phyloP scores from a whole-genome alignment of 1,140 invertebrate species.

The Campodea augens region DNA sequence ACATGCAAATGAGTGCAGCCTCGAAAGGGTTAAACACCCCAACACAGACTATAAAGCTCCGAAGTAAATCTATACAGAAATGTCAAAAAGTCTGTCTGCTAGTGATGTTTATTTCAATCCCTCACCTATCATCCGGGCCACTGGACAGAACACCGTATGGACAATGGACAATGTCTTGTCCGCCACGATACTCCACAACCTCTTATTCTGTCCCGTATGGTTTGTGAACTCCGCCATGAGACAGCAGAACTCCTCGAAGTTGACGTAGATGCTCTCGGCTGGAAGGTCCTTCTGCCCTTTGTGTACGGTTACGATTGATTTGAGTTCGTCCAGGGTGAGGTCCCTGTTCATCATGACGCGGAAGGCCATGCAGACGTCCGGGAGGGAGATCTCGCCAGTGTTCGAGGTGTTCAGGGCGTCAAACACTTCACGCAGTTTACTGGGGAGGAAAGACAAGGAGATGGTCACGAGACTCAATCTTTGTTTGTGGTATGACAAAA shows the following conservation, averaged over 20 bases:
- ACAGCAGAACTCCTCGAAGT: conserved; percentile 46
- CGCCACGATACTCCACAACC: conserved; percentile 13
- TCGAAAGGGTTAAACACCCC: no score
- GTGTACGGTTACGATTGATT: conserved; percentile 27
- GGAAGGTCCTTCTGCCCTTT: conserved; percentile 18
- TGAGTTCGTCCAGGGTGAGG: conserved; percentile 31
- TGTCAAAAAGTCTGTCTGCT: no score
- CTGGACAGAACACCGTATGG: conserved; percentile 18
- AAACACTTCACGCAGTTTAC: conserved; percentile 41
- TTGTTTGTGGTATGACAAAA: no score
- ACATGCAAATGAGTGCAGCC: no score
- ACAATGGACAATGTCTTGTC: conserved; percentile 18
- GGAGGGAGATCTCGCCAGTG: conserved; percentile 32
- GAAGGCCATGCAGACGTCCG: conserved; percentile 40
- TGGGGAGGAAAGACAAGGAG: no score
- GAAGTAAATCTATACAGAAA: no score
- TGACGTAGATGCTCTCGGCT: conserved; percentile 20
- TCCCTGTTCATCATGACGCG: conserved; percentile 35
- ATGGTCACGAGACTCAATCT: no score
- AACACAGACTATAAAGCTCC: no score
- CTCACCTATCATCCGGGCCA: conserved; percentile 21
- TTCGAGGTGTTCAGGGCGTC: conserved; percentile 36
- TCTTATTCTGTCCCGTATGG: conserved; percentile 30
- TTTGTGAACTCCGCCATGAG: conserved; percentile 32
- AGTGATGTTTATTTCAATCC: no score